Percentiles rank a stretch among this genome's conserved stretches.
phyloP scores from a whole-genome alignment of 2,113 vertebrate genomes.

The Leptobrachium ailaonicum region DNA sequence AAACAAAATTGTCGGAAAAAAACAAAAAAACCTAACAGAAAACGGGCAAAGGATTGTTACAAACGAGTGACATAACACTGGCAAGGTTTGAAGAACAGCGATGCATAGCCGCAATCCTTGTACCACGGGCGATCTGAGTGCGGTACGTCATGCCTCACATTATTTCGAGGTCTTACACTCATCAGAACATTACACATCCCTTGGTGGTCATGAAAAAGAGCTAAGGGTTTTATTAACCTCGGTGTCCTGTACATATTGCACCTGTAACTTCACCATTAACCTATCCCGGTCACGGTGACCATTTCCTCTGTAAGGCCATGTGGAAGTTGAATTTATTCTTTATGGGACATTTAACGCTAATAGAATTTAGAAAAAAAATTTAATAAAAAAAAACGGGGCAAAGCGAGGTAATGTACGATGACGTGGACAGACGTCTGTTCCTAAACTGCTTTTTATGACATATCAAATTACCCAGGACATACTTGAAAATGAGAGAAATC shows the following conservation, averaged over 20 bases:
- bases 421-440: no score
- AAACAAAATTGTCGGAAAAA: not conserved
- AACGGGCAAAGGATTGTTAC: not conserved
- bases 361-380: no score
- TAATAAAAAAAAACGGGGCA: no score
- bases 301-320: no score
- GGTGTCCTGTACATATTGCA: slow-evolving; percentile 67
- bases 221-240: slow-evolving; percentile 81
- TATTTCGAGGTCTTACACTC: slow-evolving; percentile 73
- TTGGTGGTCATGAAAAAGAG: slow-evolving; percentile 76
- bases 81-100: slow-evolving; percentile 38
- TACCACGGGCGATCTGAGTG: slow-evolving; percentile 63
- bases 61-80: not conserved
- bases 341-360: no score
- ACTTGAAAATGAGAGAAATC: no score
- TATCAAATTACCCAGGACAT: no score
- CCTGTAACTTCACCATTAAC: slow-evolving; percentile 68
- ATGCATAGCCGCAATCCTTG: slow-evolving; percentile 48
- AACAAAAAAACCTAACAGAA: not conserved
- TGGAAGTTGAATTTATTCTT: no score
- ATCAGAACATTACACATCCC: slow-evolving; percentile 75
- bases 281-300: slow-evolving; percentile 50
- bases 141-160: slow-evolving; percentile 74
- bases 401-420: no score
- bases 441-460: no score